phyloP scores from a whole-genome alignment of 2,888 invertebrate genomes.

The Malachius bipustulatus region DNA sequence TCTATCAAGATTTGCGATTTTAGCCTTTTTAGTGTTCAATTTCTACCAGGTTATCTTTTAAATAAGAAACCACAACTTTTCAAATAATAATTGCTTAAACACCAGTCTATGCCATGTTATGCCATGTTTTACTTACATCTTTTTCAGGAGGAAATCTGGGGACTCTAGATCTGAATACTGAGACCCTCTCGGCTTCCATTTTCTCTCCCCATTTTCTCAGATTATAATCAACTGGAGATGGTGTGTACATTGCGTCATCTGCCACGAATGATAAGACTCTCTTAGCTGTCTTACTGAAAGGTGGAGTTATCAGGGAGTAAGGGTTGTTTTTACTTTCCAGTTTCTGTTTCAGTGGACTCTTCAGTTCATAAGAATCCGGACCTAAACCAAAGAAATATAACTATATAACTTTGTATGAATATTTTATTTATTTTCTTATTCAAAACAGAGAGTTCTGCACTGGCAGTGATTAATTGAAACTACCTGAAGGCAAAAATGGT shows the following conservation, averaged over 20 bases:
- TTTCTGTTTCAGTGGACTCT: slow-evolving; percentile 19
- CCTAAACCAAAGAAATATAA: slow-evolving; percentile 15
- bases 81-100: too few relatives aligned
- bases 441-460: too few relatives aligned
- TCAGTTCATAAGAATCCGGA: slow-evolving; percentile 22
- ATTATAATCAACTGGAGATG: slow-evolving; percentile 24
- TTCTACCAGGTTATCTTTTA: too few relatives aligned
- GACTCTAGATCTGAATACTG: slow-evolving; percentile 21
- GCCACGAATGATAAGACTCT: slow-evolving; percentile 19
- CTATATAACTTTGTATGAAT: too few relatives aligned
- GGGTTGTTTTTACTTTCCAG: slow-evolving; percentile 17
- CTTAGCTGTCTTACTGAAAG: slow-evolving; percentile 23
- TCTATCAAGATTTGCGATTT: too few relatives aligned
- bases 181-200: slow-evolving; percentile 11
- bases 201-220: slow-evolving; percentile 9
- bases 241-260: slow-evolving; percentile 18
- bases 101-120: too few relatives aligned
- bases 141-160: slow-evolving; percentile 18
- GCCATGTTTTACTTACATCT: too few relatives aligned
- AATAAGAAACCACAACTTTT: too few relatives aligned
- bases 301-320: slow-evolving; percentile 17
- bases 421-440: too few relatives aligned
- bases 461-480: too few relatives aligned
- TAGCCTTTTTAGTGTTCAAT: too few relatives aligned
- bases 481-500: too few relatives aligned